phyloP scores from a whole-genome alignment of 2,888 invertebrate species.

The Monoplex corrugatus region DNA sequence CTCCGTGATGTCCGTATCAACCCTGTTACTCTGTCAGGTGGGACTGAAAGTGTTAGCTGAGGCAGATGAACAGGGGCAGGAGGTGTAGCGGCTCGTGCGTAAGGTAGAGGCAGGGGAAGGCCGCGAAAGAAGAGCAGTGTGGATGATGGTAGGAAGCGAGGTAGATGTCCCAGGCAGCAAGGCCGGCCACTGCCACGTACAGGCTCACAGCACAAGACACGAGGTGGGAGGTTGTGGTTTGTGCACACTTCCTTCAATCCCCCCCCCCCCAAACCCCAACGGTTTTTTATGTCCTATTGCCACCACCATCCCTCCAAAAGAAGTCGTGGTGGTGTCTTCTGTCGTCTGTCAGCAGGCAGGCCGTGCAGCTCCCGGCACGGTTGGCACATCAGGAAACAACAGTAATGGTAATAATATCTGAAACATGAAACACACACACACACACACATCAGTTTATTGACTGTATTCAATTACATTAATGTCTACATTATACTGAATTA shows the following conservation, averaged over 20 bases:
- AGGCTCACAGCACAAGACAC: background rate
- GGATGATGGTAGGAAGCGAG: background rate
- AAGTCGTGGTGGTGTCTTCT: background rate
- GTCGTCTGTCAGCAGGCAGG: background rate
- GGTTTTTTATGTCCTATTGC: background rate
- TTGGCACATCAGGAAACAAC: constrained; percentile 41
- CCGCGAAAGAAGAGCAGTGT: background rate
- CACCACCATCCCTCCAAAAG: background rate
- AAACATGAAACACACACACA: background rate
- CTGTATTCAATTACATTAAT: too few relatives aligned
- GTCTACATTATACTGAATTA: too few relatives aligned
- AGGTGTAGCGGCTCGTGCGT: too few relatives aligned
- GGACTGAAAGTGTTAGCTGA: too few relatives aligned
- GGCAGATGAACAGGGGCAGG: too few relatives aligned
- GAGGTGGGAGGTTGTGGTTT: background rate
- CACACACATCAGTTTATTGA: too few relatives aligned
- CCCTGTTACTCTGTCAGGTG: too few relatives aligned
- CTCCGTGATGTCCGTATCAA: too few relatives aligned
- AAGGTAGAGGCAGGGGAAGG: too few relatives aligned
- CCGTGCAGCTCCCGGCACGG: constrained; percentile 3
- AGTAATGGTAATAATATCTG: background rate
- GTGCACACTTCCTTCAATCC: background rate
- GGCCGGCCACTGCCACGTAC: background rate
- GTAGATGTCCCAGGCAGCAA: constrained; percentile 20
- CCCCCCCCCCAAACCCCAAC: background rate